Evolutionary conservation across 2,888 invertebrate genomes (phyloP), one percentile per base, ranked within the genome.

Genomic region (Amaurobius ferox): DNA sequence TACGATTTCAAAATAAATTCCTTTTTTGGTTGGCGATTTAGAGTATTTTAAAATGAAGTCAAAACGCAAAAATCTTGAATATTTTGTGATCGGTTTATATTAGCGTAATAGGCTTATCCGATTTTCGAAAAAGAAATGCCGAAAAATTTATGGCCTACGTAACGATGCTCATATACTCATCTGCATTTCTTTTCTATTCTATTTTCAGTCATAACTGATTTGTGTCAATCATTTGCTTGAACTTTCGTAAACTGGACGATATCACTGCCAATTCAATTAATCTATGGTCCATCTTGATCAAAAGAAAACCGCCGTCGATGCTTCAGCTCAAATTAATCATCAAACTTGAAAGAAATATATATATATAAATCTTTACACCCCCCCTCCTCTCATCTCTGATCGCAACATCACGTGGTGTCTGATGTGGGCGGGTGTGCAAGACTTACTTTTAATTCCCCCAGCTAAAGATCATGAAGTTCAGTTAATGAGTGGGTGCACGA

Each of bases 401-500:
- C 6, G 9, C 16, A 2, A 55, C 19, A 23, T 55, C 19, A 55
- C 2, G 55, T 11, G 55, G 16, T 55, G 11, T 55, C 23, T 23
- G 13, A 23, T n/a, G 3, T 23, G 55, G 44, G 55, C 16, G 55
- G 55, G 55, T 11, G 11, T 55, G 16, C 44, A 5, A 55, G 55
- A 55, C 55, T 23, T 55, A 3, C 55, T 23, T 55, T 55, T 11
- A 16, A 23, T 55, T 23, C 23, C 55, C 55, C 55, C 55, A 23
- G 23, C 55, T 55, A 23, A 23, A 23, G 23, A 55, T 55, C 55
- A 55, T 55, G 23, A 19, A 55, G 23, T 23, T 55, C 23, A 55
- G 55, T 55, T 55, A 55, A 55, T 55, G 55, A 55, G 55, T 3
- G 55, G 55, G 19, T 55, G 23, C 55, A 55, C 55, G 55, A 55